Base-by-base conservation (phyloP, 2,888 invertebrate species). In the Oasisia sp. region DNA sequence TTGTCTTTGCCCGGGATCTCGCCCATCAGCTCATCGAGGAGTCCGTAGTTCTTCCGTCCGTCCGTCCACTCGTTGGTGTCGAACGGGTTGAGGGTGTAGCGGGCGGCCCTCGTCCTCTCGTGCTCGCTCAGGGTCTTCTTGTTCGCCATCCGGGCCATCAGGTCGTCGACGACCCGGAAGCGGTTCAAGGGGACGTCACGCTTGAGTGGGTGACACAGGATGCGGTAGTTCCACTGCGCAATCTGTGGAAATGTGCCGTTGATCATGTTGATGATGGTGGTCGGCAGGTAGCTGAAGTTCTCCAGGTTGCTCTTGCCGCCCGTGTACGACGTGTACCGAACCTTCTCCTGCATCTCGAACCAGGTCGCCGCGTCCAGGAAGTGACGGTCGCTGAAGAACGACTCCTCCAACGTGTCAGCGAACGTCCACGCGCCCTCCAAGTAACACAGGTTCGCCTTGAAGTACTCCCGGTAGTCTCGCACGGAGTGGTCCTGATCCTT, bases 351-450 rank as follows among this genome's bases (percentile, higher is more conserved):
- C 0, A 95, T 93, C 45, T 95, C 95, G 90, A 93, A 93, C 94
- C 95, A 95, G 89, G 94, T 94, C 0, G 92, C 92, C 5, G 95
- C 95, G 91, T 95, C 95, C 3, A 95, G 92, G 92, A 93, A 93
- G 93, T 95, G 95, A 11, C 95, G 94, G 91, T 95, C 95, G 91
- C 95, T 95, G 9, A 93, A 92, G 92, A 95, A 95, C 0, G 95
- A 95, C 92, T 95, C 95, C 19, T 94, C 94, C 0, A 95, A 32
- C 14, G 1, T 27, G 93, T 94, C 92, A 9, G 92, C 38, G 9
- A 56, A 93, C 4, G 95, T 95, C 95, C 95, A 95, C 8, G 94
- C 94, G 0, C 95, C 95, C 91, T 95, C 95, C 92, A 95, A 92
- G 93, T 95, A 95, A 91, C 95, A 95, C 32, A 95, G 92, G n/a